These are phyloP conservation scores for Andrena flavipes DNA, from an alignment of 2,888 invertebrate species.

Conservation along the genomic window DNA sequence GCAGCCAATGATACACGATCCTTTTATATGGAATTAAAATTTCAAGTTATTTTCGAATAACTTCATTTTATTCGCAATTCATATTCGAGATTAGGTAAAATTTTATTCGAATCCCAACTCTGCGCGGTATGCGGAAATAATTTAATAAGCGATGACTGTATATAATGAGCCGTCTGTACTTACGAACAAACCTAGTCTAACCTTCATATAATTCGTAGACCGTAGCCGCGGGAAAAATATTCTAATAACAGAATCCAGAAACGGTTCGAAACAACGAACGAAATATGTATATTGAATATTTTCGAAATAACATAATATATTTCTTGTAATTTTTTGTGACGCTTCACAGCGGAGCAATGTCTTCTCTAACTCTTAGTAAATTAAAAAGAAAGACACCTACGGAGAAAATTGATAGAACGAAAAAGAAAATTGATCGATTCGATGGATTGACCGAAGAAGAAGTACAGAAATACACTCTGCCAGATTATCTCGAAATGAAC, in stretches of 20 bases:
- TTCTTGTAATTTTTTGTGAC: neutral
- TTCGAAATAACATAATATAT: neutral
- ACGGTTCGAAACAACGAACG: neutral
- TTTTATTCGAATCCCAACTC: no score
- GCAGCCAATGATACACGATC: no score
- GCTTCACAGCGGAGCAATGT: constrained; percentile 62
- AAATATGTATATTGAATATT: neutral
- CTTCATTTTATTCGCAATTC: no score
- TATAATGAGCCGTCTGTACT: no score
- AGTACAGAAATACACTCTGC: constrained; percentile 76
- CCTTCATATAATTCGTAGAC: neutral
- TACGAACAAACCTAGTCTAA: no score
- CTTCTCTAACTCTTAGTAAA: constrained; percentile 75
- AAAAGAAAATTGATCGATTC: constrained; percentile 77
- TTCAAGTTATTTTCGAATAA: no score
- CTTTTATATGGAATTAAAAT: no score
- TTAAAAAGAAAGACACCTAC: constrained; percentile 69
- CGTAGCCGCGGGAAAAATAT: neutral
- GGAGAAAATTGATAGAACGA: constrained; percentile 52
- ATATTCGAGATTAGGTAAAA: no score
- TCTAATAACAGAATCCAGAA: neutral
- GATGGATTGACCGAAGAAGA: constrained; percentile 81
- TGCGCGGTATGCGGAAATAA: no score
- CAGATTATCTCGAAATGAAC: constrained; percentile 77
- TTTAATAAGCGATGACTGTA: no score